Evolutionary conservation across 2,113 vertebrate species (phyloP).

Genomic region (Vanacampus margaritifer): DNA sequence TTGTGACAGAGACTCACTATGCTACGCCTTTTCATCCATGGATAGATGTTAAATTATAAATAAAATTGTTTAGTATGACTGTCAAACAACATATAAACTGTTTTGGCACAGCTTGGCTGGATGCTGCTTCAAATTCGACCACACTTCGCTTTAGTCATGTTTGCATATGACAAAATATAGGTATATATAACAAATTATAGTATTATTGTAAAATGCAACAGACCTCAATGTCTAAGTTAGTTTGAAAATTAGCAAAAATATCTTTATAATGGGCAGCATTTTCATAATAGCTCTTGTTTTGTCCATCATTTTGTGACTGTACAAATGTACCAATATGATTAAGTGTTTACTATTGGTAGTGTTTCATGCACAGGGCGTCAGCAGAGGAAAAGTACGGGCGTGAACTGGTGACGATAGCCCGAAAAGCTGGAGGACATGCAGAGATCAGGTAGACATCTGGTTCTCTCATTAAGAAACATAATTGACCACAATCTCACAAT

Average conservation of each 20-base stretch:
- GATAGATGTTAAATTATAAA: too few relatives aligned
- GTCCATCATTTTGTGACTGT: background rate
- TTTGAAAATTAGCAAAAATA: background rate
- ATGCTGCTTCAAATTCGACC: too few relatives aligned
- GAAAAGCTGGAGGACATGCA: conserved; percentile 82
- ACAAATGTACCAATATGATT: background rate
- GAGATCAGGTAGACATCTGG: conserved; percentile 81
- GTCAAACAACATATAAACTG: too few relatives aligned
- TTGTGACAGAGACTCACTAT: too few relatives aligned
- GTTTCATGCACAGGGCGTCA: conserved; percentile 74
- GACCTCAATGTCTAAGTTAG: background rate
- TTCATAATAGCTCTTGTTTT: background rate
- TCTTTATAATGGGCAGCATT: background rate
- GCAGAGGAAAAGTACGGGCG: conserved; percentile 93
- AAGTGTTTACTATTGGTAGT: background rate
- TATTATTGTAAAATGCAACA: too few relatives aligned
- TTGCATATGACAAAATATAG: too few relatives aligned
- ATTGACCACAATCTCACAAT: background rate
- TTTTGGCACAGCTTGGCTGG: too few relatives aligned
- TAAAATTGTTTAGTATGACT: too few relatives aligned
- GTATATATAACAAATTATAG: too few relatives aligned
- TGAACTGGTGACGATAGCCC: conserved; percentile 85
- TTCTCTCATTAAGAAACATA: background rate
- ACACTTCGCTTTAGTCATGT: too few relatives aligned
- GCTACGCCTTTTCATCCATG: too few relatives aligned